Conservation (phyloP, 2,888 invertebrate species). For the Tipula lateralis region DNA sequence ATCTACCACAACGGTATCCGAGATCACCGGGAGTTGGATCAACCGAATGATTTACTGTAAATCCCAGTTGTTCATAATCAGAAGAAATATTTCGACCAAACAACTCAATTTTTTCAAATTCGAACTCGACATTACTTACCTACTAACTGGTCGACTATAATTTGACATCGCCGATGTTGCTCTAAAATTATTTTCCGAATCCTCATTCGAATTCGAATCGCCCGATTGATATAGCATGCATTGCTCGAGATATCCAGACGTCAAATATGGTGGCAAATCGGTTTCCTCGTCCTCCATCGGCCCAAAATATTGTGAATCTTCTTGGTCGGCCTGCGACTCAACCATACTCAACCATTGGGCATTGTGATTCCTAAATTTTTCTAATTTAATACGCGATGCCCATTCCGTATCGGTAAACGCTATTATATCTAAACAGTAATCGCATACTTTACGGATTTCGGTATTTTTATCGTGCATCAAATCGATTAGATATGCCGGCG, state of each 20-base stretch:
- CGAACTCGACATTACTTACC: constrained; percentile 40
- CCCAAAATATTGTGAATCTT: constrained; percentile 47
- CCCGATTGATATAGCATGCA: constrained; percentile 52
- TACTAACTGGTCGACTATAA: constrained; percentile 53
- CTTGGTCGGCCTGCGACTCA: constrained; percentile 59
- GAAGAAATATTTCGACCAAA: too few relatives aligned
- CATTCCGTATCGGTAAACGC: constrained; percentile 87
- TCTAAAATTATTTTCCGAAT: constrained; percentile 43
- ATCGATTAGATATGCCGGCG: constrained; percentile 93
- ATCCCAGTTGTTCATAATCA: too few relatives aligned
- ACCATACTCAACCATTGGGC: constrained; percentile 98
- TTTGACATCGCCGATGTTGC: constrained; percentile 46
- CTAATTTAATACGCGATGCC: constrained; percentile 83
- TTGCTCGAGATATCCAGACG: constrained; percentile 64
- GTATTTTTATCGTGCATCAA: constrained; percentile 96
- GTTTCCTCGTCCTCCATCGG: constrained; percentile 51
- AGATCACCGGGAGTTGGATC: too few relatives aligned
- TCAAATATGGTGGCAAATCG: constrained; percentile 64
- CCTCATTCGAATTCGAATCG: constrained; percentile 37
- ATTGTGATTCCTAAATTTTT: constrained; percentile 97
- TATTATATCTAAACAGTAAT: constrained; percentile 90
- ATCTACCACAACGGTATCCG: too few relatives aligned
- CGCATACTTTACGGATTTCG: constrained; percentile 89
- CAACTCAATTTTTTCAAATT: too few relatives aligned
- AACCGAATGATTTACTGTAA: too few relatives aligned